Evolutionary conservation across 2,113 vertebrate species (phyloP), one percentile per base, ranked within the genome.

Genomic region (Chamaea fasciata): DNA sequence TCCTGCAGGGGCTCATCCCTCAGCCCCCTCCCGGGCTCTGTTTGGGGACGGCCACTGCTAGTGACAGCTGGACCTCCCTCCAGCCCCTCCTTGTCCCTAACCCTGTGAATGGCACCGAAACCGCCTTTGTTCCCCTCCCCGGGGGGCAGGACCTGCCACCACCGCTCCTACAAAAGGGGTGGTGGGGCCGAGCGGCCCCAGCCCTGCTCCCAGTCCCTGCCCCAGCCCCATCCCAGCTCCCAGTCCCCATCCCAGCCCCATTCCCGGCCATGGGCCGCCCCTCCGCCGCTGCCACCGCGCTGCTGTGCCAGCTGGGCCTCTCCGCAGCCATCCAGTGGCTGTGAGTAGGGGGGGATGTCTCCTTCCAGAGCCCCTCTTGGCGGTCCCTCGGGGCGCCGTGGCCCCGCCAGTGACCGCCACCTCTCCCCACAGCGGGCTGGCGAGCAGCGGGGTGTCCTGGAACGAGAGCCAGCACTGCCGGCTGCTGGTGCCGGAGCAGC

Each of bases 381-480:
- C 41, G 37, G 9, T 70, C 44, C 56, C 59, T 39, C 31, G 57
- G 27, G n/a, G 39, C 26, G 5, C 62, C 1, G 9, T 0, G 52
- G 10, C 13, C 11, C 33, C 37, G 49, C 0, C 4, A 0, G 62
- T 93, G 86, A 85, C 62, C 37, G 57, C 6, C 11, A 11, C 7
- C 10, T 87, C 18, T 94, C 73, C 69, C 92, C 57, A 6, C 95
- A 98, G 98, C 1, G 97, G 97, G 47, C 93, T 98, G 67, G 87
- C 94, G 3, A 85, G 97, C 35, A 95, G 96, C 17, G 57, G 84
- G 27, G 93, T 97, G 57, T 87, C 94, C 16, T 98, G 98, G 98
- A 97, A 98, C 27, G 92, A 98, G 50, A 98, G 97, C 42, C 97
- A 98, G 26, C 98, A 98, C 73, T 98, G 98, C 91, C 95, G 95